Base-by-base conservation (phyloP, 2,113 vertebrate genomes). In the Oxygymnocypris stewartii region DNA sequence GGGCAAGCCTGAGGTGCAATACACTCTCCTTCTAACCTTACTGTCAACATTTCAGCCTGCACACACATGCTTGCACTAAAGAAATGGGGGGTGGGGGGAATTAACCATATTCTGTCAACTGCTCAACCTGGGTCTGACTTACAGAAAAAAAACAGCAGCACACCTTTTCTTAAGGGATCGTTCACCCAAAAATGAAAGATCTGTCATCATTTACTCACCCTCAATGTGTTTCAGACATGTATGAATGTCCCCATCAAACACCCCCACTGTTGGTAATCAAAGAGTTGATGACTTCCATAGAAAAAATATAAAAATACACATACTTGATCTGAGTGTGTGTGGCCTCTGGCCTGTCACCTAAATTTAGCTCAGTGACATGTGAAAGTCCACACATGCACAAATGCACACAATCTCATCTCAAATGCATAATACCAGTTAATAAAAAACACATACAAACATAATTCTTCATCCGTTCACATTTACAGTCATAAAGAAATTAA, bases 251-350 rank as follows among this genome's bases (percentile, higher is more conserved):
- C 18, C 20, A 59, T 59, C 10, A 20, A 59, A 23, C 18, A 23
- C 18, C 18, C 54, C 54, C 54, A 59, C 20, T 23, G 6, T 57
- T 57, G 54, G 54, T 54, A 54, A 18, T 6, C 54, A 57, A 54
- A 54, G 14, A 6, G 1, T 6, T 10, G 49, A 20, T 7, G 13
- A 59, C 54, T 59, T 59, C 18, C 18, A 59, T 23, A 3, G 7
- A 23, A 61, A n/a, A 59, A 59, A 20, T 8, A 20, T 4, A 54
- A 54, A 18, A 54, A 6, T 54, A 54, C 14, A 54, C 76, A 74
- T 81, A 87, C 82, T 82, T 88, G 74, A 86, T 88, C 88, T 67
- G 81, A 73, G 47, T 84, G 37, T 51, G 13, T 63, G 78, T 31
- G 65, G 16, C 63, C 6, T 63, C 67, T 31, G 65, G 16, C 63